Evolutionary conservation across 2,797 vertebrate species (phyloP), one percentile per base, ranked within the genome.

Genomic region (Vireo griseus): DNA sequence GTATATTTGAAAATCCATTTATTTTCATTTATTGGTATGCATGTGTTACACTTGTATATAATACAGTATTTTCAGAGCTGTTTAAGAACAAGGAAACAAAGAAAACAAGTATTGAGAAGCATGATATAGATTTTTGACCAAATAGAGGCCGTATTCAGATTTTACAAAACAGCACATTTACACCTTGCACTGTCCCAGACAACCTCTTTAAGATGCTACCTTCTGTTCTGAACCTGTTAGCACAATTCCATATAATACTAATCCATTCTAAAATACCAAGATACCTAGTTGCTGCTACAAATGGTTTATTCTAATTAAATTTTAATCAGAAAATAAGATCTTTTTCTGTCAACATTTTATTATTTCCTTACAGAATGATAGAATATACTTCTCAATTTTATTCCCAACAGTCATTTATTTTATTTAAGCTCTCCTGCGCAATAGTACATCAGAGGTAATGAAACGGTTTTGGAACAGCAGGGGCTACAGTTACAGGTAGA

Each of bases 1-100:
- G 90, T 95, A 96, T 97, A 97, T 95, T 95, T 97, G 93, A 97
- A 98, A 98, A 97, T 97, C 96, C 97, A 97, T 98, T 97, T 98
- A 97, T 98, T 98, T 97, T 97, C 91, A 96, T 95, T 97, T 97
- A 98, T 97, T 94, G 88, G 95, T 98, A 98, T 94, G 94, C 97
- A 97, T 97, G 97, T 97, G 81, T 97, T 97, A 98, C 98, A 98
- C 90, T 97, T 97, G 92, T 97, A 95, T 97, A 98, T 98, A 96
- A 97, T 98, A 98, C 98, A 98, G 78, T 96, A 96, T 96, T 97
- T 96, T 91, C 95, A 97, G 90, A 65, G 62, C 95, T 95, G 67
- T 94, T 97, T 94, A 96, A 96, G 94, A 92, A 97, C 82, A 96
- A 90, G 92, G 33, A 90, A 95, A 91, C 94, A 96, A 92, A 90